Conservation (phyloP, 2,888 invertebrate genomes). For the Synergus umbraculus region DNA sequence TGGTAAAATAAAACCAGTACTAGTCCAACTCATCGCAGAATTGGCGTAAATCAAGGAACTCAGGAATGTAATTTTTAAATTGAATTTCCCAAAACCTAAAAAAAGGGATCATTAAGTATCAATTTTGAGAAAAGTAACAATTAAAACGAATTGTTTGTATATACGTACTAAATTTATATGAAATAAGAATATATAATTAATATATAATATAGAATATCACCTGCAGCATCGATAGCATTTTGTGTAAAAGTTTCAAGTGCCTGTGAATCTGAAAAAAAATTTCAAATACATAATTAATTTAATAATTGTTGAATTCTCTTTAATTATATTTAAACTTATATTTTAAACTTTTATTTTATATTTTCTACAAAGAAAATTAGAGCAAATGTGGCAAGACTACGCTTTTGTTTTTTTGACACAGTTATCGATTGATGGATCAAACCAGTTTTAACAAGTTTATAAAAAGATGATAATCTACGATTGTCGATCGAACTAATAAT, state of each 20-base stretch:
- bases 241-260: not conserved
- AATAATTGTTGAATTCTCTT: no score
- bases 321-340: not conserved
- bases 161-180: not conserved
- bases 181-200: not conserved
- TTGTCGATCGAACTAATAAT: not conserved
- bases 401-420: not conserved
- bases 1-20: slow-evolving; percentile 89
- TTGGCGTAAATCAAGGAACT: slow-evolving; percentile 90
- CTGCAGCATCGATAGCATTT: slow-evolving; percentile 16
- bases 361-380: not conserved
- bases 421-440: not conserved
- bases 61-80: slow-evolving; percentile 85
- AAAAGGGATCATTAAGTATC: not conserved
- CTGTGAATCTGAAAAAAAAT: not conserved
- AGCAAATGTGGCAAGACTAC: not conserved
- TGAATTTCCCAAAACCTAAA: slow-evolving; percentile 90
- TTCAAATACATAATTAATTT: not conserved
- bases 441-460: slow-evolving; percentile 10
- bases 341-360: not conserved
- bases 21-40: slow-evolving; percentile 89
- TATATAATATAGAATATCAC: not conserved
- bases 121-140: no score
- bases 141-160: not conserved
- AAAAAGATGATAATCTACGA: not conserved